Evolutionary conservation across 2,888 invertebrate species (phyloP).

Genomic region (Dicycla oo): DNA sequence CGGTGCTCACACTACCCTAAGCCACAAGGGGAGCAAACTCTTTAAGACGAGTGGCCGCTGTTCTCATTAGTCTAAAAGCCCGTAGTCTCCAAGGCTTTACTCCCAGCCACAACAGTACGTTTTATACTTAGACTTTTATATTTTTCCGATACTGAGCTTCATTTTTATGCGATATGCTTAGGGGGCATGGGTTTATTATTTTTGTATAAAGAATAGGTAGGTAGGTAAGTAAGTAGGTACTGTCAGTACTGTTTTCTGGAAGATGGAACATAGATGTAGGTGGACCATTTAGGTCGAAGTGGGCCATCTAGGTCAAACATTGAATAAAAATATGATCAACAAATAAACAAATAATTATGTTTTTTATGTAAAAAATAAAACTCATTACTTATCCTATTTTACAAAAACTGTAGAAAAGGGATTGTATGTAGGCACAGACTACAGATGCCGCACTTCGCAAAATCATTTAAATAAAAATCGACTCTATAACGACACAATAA

Average conservation of each 20-base stretch:
- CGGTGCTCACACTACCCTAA: conserved; percentile 27
- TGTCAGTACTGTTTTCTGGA: background rate
- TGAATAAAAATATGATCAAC: background rate
- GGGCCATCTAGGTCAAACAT: background rate
- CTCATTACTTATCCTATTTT: background rate
- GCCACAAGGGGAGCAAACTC: conserved; percentile 57
- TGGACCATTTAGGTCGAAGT: background rate
- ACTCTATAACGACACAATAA: too few relatives aligned
- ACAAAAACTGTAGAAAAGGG: background rate
- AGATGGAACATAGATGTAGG: background rate
- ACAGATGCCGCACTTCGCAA: too few relatives aligned
- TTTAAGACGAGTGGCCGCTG: conserved; percentile 51
- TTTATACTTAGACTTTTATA: conserved; percentile 20
- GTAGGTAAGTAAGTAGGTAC: too few relatives aligned
- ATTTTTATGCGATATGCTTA: conserved; percentile 21
- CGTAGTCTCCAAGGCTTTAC: conserved; percentile 42
- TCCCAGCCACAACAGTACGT: conserved; percentile 22
- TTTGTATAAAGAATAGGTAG: background rate
- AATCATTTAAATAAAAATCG: too few relatives aligned
- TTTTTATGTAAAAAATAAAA: background rate
- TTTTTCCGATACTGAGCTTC: conserved; percentile 40
- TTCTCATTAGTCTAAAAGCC: conserved; percentile 65
- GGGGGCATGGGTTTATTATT: background rate
- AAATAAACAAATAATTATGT: background rate
- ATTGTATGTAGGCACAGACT: background rate